Base-by-base conservation (phyloP, 2,888 invertebrate genomes). In the Drosophila greeni region DNA sequence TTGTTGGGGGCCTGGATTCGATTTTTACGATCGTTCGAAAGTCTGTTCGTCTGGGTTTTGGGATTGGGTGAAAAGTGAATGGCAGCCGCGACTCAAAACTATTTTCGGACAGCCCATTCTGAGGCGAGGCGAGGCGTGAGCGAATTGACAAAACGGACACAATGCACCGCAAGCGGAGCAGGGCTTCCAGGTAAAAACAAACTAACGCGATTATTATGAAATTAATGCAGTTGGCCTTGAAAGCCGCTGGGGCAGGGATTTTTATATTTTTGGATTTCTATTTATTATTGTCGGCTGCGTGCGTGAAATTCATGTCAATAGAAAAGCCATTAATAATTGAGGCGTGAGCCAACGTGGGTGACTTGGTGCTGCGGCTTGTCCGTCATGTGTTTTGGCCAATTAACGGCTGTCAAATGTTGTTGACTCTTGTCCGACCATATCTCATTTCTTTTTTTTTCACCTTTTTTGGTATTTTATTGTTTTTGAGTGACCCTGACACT, bases 381-480 rank as follows among this genome's bases (percentile, higher is more conserved):
- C 60, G 55, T 57, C 56, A 72, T 79, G 76, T 47, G 52, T 53
- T 53, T 81, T 70, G 47, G 84, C 82, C 79, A 79, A 79, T 79
- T 79, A 79, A 72, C 84, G 66, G 84, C 79, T 79, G 84, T 81
- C 84, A 82, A 81, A 83, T 81, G 74, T 54, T 79, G 84, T 83
- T 81, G 84, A 82, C 77, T 82, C 73, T 76, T 71, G 36, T 31
- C 61, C 18, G 40, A 31, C 33, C 61, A 14, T 14, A 36, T 40
- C 18, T 34, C 49, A 39, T 24, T 34, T 60, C 42, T 47, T 26
- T 9, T 11, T 33, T 29, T 26, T 57, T 43, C 54, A 5, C 48
- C 20, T 23, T 51, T 37, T 24, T n/a, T 36, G 36, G 36, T n/a
- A 24, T 29, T 33, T 23, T 37, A 18, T 65, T 57, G 26, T 33